Conservation (phyloP, 2,888 invertebrate genomes). For the Habroteleia sp. region DNA sequence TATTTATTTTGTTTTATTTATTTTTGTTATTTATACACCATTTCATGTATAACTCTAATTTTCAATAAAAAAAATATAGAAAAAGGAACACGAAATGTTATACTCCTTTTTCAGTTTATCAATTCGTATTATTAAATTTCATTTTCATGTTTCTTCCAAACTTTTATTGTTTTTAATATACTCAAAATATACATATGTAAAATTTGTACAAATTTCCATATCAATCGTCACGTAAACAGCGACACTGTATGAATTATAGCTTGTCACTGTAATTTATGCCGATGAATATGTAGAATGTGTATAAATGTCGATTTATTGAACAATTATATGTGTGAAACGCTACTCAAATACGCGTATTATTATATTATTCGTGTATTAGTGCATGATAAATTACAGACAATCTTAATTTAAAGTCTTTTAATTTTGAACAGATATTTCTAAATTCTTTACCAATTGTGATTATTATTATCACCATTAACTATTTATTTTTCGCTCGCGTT, state of each 20-base stretch:
- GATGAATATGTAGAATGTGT: conserved; percentile 27
- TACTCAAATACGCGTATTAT: conserved; percentile 37
- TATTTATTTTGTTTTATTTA: too few species aligned
- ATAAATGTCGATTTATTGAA: conserved; percentile 44
- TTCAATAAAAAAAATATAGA: too few species aligned
- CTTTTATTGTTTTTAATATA: too few species aligned
- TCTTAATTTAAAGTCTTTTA: conserved; percentile 28
- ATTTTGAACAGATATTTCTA: conserved; percentile 14
- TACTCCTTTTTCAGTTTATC: too few species aligned
- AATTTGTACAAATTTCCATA: conserved; percentile 13
- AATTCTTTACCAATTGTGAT: conserved; percentile 36
- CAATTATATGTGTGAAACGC: conserved; percentile 19
- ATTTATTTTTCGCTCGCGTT: conserved; percentile 51
- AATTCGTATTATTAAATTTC: too few species aligned
- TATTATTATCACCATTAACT: conserved; percentile 48
- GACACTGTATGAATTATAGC: conserved; percentile 29
- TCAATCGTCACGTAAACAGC: conserved; percentile 33
- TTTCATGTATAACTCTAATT: too few species aligned
- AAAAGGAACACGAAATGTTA: too few species aligned
- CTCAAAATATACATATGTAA: conserved; percentile 1
- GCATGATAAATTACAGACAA: conserved; percentile 30
- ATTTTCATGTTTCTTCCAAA: neutral
- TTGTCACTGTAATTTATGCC: conserved; percentile 27
- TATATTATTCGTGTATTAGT: conserved; percentile 20
- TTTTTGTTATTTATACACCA: too few species aligned